These are phyloP conservation scores for Circaetus cinerascens DNA, from an alignment of 2,113 vertebrate species.

Conservation along the genomic window DNA sequence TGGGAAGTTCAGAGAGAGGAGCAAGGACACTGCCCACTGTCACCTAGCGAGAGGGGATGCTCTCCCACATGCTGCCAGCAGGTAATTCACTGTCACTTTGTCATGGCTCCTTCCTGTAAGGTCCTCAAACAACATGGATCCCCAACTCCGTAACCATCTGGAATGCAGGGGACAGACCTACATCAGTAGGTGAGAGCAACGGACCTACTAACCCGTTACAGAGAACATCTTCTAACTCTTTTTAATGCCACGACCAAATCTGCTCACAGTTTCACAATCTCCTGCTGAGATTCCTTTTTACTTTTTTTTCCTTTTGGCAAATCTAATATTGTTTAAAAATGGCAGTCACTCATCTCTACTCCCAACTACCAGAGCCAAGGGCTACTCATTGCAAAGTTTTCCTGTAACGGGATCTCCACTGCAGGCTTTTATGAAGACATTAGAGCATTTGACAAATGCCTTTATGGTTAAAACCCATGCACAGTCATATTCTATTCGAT, in stretches of 20 bases:
- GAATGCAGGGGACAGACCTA: background rate
- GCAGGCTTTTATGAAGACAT: background rate
- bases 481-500: background rate
- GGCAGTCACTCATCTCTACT: background rate
- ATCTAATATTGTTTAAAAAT: background rate
- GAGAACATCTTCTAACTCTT: background rate
- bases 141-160: fast-evolving
- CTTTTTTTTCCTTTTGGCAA: background rate
- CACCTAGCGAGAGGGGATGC: fast-evolving
- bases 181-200: background rate
- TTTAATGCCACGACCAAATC: background rate
- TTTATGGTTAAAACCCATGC: background rate
- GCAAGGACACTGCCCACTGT: background rate
- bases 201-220: background rate
- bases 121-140: background rate
- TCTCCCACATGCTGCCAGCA: background rate
- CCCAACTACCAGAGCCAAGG: background rate
- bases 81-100: background rate
- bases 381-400: background rate
- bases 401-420: background rate
- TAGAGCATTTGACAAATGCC: background rate
- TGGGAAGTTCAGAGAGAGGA: background rate
- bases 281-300: background rate
- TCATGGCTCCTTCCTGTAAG: background rate
- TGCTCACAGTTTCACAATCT: background rate